Percentiles rank a stretch among this genome's conserved stretches.
These are phyloP conservation scores for Centropyge bicolor DNA, from an alignment of 2,797 vertebrate genomes.

Conservation along the genomic window DNA sequence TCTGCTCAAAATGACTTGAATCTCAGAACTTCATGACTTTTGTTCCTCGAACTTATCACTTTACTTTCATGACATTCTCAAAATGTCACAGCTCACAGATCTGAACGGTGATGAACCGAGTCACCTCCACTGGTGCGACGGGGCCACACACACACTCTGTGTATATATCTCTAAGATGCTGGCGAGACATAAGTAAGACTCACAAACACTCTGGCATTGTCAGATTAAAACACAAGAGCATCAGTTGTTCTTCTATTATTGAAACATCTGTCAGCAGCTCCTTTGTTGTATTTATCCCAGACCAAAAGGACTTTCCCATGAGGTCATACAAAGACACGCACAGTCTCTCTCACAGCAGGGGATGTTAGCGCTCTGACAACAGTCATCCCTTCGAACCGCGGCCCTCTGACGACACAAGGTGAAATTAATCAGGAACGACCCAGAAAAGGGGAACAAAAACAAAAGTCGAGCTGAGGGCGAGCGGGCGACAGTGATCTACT, in stretches of 20 bases:
- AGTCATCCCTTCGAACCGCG: slow-evolving; percentile 47
- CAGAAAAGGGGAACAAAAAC: slow-evolving; percentile 33
- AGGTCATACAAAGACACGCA: slow-evolving; percentile 64
- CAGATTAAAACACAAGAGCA: slow-evolving; percentile 60
- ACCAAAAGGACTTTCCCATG: slow-evolving; percentile 74
- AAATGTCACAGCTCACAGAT: background rate
- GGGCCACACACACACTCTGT: slow-evolving; percentile 22
- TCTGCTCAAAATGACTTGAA: no score
- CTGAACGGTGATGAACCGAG: background rate
- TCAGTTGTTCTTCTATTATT: slow-evolving; percentile 63
- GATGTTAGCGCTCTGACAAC: slow-evolving; percentile 39
- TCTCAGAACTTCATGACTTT: background rate
- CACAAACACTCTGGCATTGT: slow-evolving; percentile 34
- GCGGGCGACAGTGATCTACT: background rate
- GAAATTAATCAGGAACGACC: slow-evolving; percentile 31
- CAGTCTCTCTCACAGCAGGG: slow-evolving; percentile 40
- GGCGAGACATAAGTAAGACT: slow-evolving; percentile 25
- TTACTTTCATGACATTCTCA: background rate
- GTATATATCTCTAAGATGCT: slow-evolving; percentile 29
- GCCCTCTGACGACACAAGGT: slow-evolving; percentile 10
- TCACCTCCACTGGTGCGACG: background rate
- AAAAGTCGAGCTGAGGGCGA: slow-evolving; percentile 7
- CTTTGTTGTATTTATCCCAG: slow-evolving; percentile 72
- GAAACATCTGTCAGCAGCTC: slow-evolving; percentile 71
- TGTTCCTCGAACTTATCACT: no score